A percentile compares a stretch with the other conserved stretches of the same genome.
Conservation (phyloP, 2,113 vertebrate genomes). For the Xenus cinereus region DNA sequence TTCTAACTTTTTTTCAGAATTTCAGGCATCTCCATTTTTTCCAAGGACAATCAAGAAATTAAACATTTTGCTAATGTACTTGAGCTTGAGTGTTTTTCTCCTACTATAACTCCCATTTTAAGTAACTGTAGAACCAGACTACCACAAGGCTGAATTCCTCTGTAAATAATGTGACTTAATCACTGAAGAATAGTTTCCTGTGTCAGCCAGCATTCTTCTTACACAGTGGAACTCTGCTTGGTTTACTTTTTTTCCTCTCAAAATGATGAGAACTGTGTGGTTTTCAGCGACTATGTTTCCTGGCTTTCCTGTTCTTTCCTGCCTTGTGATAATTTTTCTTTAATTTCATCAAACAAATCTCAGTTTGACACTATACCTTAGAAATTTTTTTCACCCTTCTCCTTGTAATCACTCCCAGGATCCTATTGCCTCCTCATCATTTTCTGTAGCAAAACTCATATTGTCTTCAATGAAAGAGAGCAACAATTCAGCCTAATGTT, state of each 20-base stretch:
- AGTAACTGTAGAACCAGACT: background rate
- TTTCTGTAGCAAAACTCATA: background rate
- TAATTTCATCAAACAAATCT: background rate
- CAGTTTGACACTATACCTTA: background rate
- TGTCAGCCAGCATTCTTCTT: background rate
- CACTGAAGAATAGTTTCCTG: conserved; percentile 5
- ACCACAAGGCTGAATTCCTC: background rate
- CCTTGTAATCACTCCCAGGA: background rate
- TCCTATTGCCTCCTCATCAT: background rate
- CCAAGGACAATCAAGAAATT: background rate
- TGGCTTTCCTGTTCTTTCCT: background rate
- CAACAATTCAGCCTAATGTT: background rate
- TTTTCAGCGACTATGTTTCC: background rate
- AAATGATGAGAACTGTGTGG: background rate
- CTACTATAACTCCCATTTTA: background rate
- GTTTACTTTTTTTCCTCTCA: background rate
- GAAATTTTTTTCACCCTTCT: background rate
- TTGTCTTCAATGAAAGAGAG: background rate
- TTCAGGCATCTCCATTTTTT: background rate
- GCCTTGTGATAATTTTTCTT: background rate
- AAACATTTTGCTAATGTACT: background rate
- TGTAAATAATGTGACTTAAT: background rate
- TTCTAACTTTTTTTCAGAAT: background rate
- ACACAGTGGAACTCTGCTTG: background rate
- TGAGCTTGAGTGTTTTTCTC: background rate